Conservation (phyloP, 35 echinoderm and acorn worm species). For the Amphiura filiformis region DNA sequence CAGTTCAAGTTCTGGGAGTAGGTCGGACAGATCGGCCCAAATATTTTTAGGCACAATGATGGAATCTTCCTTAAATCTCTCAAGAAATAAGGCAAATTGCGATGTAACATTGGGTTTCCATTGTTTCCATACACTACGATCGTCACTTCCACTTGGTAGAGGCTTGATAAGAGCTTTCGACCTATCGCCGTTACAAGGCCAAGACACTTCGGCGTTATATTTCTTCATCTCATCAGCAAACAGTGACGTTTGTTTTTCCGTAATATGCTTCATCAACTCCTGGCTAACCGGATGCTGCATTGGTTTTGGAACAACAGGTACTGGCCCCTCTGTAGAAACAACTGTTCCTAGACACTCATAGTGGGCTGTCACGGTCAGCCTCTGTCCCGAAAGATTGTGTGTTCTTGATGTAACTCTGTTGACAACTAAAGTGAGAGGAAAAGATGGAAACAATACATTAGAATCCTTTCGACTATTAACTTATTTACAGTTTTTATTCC, state of each 20-base stretch:
- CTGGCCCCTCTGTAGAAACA: not conserved
- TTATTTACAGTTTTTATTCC: not conserved
- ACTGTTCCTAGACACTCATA: constrained; percentile 27
- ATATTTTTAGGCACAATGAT: not conserved
- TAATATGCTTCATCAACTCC: not conserved
- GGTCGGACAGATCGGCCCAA: not conserved
- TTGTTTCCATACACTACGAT: not conserved
- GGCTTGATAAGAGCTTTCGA: not conserved
- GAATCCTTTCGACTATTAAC: not conserved
- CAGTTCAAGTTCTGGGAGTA: not conserved
- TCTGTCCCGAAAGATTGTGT: not conserved
- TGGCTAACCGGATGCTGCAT: not conserved
- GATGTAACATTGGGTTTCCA: not conserved
- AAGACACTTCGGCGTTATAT: not conserved
- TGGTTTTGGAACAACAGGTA: constrained; percentile 23
- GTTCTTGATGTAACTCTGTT: not conserved
- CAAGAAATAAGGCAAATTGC: not conserved
- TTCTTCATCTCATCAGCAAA: not conserved
- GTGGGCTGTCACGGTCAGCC: not conserved
- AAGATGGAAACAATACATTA: not conserved
- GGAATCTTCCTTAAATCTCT: not conserved
- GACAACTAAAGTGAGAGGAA: not conserved
- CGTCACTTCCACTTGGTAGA: not conserved
- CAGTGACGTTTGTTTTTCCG: not conserved
- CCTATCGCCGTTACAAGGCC: not conserved